Evolutionary conservation across 2,888 invertebrate genomes (phyloP), one percentile per base, ranked within the genome.

Genomic region (Onchidella celtica): DNA sequence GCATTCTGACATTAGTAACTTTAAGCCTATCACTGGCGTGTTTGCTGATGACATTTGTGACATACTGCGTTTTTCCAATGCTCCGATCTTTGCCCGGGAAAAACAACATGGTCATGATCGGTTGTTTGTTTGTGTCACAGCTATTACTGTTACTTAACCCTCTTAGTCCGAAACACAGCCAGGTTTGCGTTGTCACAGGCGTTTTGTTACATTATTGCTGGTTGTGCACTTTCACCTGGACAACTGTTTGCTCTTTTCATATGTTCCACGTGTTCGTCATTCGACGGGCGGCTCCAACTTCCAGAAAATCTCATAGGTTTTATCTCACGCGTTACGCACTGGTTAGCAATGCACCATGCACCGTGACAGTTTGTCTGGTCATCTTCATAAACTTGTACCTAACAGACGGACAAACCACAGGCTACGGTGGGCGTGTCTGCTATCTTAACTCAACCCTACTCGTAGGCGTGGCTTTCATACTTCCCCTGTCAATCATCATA

Each of bases 81-180:
- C 72, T 88, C 1, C 79, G 86, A 6, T 83, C 86, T 2, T 69
- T 86, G n/a, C 87, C 88, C 0, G 87, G 86, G 2, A 85, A 83
- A 29, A 86, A 82, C 79, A 87, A 84, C 66, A 87, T 87, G 86
- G 74, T 76, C 65, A 73, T 88, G 36, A 75, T 84, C 14, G 27
- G 65, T 34, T 78, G 78, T 55, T 76, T 87, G 11, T 84, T 87
- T 72, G 24, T 81, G 14, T 86, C 85, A 1, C 87, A 87, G 57
- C 21, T 83, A 9, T 63, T 86, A 6, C 82, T 86, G 29, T 57
- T 84, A 63, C 65, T 79, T 17, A 85, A 82, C 3, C 27, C 82
- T 1, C 9, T 29, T 34, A 74, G 65, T 38, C 82, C 83, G 1
- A 59, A 79, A 47, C 38, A 81, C 17, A 32, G 36, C 21, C 32